A percentile compares a stretch with the other conserved stretches of the same genome.
These are phyloP conservation scores for Drosophila meridionalis DNA, from an alignment of 2,888 invertebrate species.

Conservation along the genomic window DNA sequence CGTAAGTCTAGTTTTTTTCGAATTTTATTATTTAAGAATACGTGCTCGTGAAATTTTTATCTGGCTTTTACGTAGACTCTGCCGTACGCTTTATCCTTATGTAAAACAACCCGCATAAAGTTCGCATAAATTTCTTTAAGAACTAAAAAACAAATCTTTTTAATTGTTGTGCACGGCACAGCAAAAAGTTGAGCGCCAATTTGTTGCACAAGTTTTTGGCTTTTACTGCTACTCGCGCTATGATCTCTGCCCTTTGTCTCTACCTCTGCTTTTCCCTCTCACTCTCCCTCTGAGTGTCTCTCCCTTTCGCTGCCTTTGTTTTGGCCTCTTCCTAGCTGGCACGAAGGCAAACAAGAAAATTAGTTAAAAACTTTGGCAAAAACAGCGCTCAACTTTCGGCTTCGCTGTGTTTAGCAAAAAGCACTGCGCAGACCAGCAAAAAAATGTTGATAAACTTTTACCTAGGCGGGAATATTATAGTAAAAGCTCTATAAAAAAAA, in stretches of 20 bases:
- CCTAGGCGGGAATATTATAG: neutral
- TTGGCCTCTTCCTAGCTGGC: conserved; percentile 3
- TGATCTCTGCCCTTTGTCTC: conserved; percentile 23
- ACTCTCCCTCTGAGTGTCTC: neutral
- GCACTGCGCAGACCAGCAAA: conserved; percentile 6
- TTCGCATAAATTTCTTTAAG: conserved; percentile 35
- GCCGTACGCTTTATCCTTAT: neutral
- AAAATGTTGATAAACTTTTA: conserved; percentile 11
- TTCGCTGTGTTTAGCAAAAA: conserved; percentile 14
- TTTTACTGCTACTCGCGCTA: conserved; percentile 29
- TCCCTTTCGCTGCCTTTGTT: neutral
- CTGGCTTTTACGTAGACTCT: neutral
- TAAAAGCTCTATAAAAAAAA: neutral
- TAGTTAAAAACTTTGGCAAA: conserved; percentile 70
- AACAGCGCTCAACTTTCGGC: conserved; percentile 53
- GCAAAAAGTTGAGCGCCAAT: conserved; percentile 59
- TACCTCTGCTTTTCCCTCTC: neutral
- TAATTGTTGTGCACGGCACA: conserved; percentile 58
- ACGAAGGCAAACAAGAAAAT: conserved; percentile 69
- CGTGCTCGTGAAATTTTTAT: neutral
- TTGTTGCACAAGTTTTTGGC: conserved; percentile 58
- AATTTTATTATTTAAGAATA: neutral
- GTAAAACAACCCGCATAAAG: conserved; percentile 26
- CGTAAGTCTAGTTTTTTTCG: neutral
- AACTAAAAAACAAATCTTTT: conserved; percentile 62